A percentile compares a stretch with the other conserved stretches of the same genome.
phyloP scores from a whole-genome alignment of 1,140 invertebrate genomes.

The Microvelia longipes region DNA sequence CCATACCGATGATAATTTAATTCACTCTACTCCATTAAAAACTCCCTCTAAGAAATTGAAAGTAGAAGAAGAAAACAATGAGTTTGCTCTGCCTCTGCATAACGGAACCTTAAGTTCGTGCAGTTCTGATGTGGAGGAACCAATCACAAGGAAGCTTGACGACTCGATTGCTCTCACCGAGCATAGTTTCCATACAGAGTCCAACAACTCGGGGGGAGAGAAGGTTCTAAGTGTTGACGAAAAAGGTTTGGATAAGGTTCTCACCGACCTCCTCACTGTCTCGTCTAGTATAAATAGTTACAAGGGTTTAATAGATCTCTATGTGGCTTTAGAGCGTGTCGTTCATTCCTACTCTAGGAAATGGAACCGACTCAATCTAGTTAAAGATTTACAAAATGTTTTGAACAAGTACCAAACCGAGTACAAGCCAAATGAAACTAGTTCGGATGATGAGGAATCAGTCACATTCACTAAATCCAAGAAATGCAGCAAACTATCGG shows the following conservation, averaged over 20 bases:
- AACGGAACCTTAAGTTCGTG: not conserved
- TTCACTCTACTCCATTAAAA: not conserved
- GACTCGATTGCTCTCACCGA: not conserved
- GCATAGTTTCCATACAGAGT: not conserved
- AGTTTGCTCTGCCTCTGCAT: too few relatives aligned
- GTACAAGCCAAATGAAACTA: not conserved
- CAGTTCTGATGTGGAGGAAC: not conserved
- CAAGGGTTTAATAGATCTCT: not conserved
- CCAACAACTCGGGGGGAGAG: not conserved
- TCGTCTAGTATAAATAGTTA: not conserved
- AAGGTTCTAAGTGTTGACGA: not conserved
- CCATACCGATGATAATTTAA: not conserved
- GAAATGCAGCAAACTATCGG: not conserved
- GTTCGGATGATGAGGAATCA: not conserved
- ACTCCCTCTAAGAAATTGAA: not conserved
- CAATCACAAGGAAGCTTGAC: not conserved
- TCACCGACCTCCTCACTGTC: not conserved
- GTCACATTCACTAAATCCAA: not conserved
- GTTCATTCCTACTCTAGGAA: not conserved
- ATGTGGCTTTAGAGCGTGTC: not conserved
- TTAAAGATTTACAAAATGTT: not conserved
- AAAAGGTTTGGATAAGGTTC: not conserved
- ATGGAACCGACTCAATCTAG: not conserved
- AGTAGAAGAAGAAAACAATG: not conserved
- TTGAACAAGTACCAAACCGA: not conserved